Base-by-base conservation (phyloP, 2,888 invertebrate genomes). In the Uropetala carovei region DNA sequence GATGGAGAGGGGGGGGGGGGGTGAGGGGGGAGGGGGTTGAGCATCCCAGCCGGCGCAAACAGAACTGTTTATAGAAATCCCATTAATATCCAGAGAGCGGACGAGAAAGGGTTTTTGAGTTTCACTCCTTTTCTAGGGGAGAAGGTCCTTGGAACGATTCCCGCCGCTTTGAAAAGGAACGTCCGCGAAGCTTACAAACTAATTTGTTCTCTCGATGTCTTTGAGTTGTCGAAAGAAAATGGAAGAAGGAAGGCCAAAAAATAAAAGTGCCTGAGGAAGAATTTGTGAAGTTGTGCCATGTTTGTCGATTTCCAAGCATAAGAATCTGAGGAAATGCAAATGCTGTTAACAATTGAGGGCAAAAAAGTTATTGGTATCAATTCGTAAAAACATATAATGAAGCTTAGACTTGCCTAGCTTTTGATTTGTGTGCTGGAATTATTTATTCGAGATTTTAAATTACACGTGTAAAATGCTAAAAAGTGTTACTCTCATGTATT, bases 41-140 rank as follows among this genome's bases (percentile, higher is more conserved):
- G 85, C n/a, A 56, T 83, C 56, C 18, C 18, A 83, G 43, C 3
- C 43, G 64, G 64, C 18, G 84, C 85, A 57, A 85, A 85, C 57
- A 85, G 85, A 59, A 22, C 4, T n/a, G 84, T 84, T 75, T 75
- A 56, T 84, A 84, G 84, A 57, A 56, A 84, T 57, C n/a, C n/a
- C 84, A 57, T 59, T 22, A n/a, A 85, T 57, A 58, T 85, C 57
- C 85, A 58, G 18, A 57, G 57, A 57, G 56, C n/a, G 14, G 11
- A 22, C 13, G 11, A 27, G 43, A 43, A 43, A 43, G 43, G 43
- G 22, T 75, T 75, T 27, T 27, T 13, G 75, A 27, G 75, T 16
- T 22, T 11, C 75, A 13, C 75, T 75, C 22, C 27, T 27, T n/a
- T 75, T 75, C 18, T 22, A 75, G 27, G 43, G 43, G 1, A 22